Base-by-base conservation (phyloP, 2,113 vertebrate species). In the Typhlomys cinereus region DNA sequence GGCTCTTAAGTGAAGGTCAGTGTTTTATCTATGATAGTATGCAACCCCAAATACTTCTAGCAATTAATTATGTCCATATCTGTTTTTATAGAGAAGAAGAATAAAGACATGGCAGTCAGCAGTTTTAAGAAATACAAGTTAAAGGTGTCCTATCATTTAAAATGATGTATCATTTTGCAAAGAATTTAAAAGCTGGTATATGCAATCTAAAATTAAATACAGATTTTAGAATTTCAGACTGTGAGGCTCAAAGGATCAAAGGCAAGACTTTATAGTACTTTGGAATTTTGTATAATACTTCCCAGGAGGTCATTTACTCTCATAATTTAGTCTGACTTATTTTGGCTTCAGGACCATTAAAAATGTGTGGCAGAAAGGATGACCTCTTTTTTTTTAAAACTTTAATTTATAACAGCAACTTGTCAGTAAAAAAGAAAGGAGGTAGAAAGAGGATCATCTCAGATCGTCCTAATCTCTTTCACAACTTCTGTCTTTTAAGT, bases 251-350 rank as follows among this genome's bases (percentile, higher is more conserved):
- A 98, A 98, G 98, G 98, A 98, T 98, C 98, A 98, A 98, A 98
- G 98, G 96, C 97, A 98, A 98, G 94, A 96, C 98, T 98, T 98
- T 97, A 97, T 85, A 97, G 96, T 98, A 98, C 97, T 98, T 98
- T 98, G 95, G 97, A 98, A 98, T 98, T 98, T 98, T 97, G 97
- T 97, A 98, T 98, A 98, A 98, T 98, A 97, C 96, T 98, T 98
- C 97, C 97, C 93, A 0, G 97, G 97, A 98, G 98, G 98, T 98
- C 98, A 98, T 98, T 98, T 98, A 97, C 97, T 98, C 97, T 97
- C 97, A 97, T 98, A 98, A 98, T 98, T 98, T 98, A 98, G 98
- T 98, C 97, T 98, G 98, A 98, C 98, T 98, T 98, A 98, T 98
- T 98, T 98, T 98, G 98, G 97, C 97, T 98, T 98, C 97, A 92